Base-by-base conservation (phyloP, 2,797 vertebrate species). In the Uromys caudimaculatus region DNA sequence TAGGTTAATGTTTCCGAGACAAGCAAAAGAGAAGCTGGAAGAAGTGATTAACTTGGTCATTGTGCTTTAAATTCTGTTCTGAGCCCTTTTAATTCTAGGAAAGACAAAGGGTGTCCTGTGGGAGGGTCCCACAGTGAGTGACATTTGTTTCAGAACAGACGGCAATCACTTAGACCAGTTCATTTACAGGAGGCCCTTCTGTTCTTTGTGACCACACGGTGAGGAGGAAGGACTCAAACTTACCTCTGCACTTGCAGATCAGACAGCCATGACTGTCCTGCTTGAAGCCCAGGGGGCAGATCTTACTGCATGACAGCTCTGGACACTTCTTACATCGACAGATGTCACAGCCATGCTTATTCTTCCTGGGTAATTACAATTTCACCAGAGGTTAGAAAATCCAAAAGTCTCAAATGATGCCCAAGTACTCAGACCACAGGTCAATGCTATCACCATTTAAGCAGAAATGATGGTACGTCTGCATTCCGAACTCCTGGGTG, bases 281-380 rank as follows among this genome's bases (percentile, higher is more conserved):
- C 98, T 99, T 99, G 98, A 99, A 99, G 92, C 99, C 99, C 98
- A 99, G 97, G 1, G 99, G 99, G 97, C 99, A 99, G 97, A 98
- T 98, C 97, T 99, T 99, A 97, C 99, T 99, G 98, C 99, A 99
- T 8, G 98, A 98, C 67, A 99, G 97, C 71, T 99, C 99, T 0
- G 99, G 99, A 92, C 99, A 99, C 93, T 99, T 99, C 98, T 99
- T 99, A 98, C 99, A 99, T 85, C 99, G 99, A 97, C 99, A 99
- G 97, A 99, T 98, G 97, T 99, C 99, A 98, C 99, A 99, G 96
- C 99, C 99, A 12, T 99, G 99, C 96, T 99, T 99, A 98, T 99
- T 99, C 98, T 99, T 99, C 98, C 99, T 99, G 98, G 58, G 98
- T 93, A 35, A 98, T 97, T 94, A 92, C 90, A 90, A 97, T 95